Conservation (phyloP, 2,113 vertebrate species). For the Symphodus melops region DNA sequence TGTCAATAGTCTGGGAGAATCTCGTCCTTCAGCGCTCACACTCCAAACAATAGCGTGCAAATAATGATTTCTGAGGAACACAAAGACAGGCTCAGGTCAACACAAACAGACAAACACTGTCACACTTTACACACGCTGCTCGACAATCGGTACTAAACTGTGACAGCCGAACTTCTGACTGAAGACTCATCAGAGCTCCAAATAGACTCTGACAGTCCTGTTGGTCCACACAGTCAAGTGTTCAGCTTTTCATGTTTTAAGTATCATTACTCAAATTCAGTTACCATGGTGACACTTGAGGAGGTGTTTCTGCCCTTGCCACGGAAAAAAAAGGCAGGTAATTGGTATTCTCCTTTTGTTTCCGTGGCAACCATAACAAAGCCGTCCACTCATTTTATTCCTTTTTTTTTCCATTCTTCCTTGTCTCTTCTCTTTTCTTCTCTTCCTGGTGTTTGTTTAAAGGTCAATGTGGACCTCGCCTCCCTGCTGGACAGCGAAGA, state of each 20-base stretch:
- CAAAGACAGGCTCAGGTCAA: conserved; percentile 23
- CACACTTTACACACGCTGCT: conserved; percentile 8
- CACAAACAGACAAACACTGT: conserved; percentile 15
- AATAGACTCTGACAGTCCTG: conserved; percentile 27
- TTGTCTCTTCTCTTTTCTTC: neutral
- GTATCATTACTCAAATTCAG: conserved; percentile 81
- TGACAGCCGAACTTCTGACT: conserved; percentile 26
- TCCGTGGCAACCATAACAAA: conserved; percentile 83
- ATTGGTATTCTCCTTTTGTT: conserved; percentile 82
- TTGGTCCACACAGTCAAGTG: conserved; percentile 39
- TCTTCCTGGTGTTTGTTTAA: conserved; percentile 48
- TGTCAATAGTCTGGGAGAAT: conserved; percentile 47
- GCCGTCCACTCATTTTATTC: conserved; percentile 25
- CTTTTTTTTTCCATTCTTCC: neutral
- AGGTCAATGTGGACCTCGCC: conserved; percentile 98
- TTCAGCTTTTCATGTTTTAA: conserved; percentile 74
- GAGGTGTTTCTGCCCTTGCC: conserved; percentile 80
- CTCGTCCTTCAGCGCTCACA: conserved; percentile 37
- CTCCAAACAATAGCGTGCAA: conserved; percentile 51
- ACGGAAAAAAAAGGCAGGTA: conserved; percentile 67
- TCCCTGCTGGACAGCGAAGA: conserved; percentile 96
- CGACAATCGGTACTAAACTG: too few species aligned
- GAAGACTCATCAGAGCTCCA: neutral
- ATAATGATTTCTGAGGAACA: conserved; percentile 42
- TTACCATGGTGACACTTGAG: conserved; percentile 83